phyloP scores from a whole-genome alignment of 2,113 vertebrate species.

The Entelurus aequoreus region DNA sequence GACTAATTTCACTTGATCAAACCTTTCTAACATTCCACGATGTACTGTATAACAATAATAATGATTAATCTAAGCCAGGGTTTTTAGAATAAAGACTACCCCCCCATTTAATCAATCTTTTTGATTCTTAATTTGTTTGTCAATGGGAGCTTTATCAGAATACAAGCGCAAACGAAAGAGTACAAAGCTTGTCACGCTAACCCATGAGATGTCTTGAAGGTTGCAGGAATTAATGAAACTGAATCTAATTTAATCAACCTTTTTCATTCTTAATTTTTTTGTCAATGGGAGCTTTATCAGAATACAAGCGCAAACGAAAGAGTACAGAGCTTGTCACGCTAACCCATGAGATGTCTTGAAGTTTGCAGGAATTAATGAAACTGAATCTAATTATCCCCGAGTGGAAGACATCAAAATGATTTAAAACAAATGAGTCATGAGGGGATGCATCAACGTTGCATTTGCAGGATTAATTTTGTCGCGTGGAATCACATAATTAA shows the following conservation, averaged over 20 bases:
- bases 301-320: not conserved
- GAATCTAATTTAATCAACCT: conserved; percentile 1
- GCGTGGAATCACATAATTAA: not conserved
- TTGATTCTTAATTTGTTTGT: not conserved
- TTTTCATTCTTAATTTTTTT: not conserved
- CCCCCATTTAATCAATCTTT: too few species aligned
- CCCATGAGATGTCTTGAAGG: conserved; percentile 2
- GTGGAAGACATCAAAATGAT: not conserved
- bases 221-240: not conserved
- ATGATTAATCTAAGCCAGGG: not conserved
- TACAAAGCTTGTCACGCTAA: conserved; percentile 3
- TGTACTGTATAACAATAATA: too few species aligned
- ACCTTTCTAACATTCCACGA: too few species aligned
- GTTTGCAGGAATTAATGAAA: not conserved
- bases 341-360: conserved; percentile 4
- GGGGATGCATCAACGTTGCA: conserved; percentile 1
- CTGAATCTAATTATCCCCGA: not conserved
- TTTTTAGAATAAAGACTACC: not conserved
- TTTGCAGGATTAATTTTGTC: not conserved
- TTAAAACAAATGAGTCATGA: conserved; percentile 1
- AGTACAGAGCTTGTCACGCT: not conserved
- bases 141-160: not conserved
- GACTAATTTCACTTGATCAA: too few species aligned
- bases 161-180: not conserved
- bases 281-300: not conserved